These are phyloP conservation scores for Pterocles orientalis DNA, from an alignment of 2,113 vertebrate species.

Conservation along the genomic window DNA sequence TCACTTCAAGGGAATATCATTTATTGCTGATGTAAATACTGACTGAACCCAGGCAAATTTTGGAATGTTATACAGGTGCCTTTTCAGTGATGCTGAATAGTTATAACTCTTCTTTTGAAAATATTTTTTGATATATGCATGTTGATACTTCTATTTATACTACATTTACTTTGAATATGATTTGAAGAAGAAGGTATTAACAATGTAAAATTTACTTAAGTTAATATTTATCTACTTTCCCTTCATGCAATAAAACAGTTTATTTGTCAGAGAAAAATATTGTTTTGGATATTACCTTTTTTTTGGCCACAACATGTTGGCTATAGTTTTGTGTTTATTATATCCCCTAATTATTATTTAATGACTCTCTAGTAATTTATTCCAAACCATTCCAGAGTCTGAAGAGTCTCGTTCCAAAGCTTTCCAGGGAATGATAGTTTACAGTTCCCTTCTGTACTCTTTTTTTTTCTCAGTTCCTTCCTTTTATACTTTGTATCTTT, in stretches of 20 bases:
- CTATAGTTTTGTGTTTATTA: neutral
- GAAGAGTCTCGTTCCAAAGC: neutral
- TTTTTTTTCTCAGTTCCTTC: neutral
- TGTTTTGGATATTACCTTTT: neutral
- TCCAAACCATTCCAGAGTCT: neutral
- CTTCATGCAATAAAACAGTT: neutral
- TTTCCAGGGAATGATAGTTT: neutral
- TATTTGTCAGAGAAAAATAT: neutral
- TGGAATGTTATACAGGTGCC: neutral
- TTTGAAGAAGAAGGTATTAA: neutral
- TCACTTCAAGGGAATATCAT: neutral
- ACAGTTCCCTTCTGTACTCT: neutral
- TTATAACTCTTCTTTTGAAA: neutral
- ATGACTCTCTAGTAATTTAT: neutral
- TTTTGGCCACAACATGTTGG: neutral
- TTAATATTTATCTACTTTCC: neutral
- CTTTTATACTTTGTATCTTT: neutral
- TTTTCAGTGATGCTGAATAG: neutral
- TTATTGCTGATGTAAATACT: neutral
- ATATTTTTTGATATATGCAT: rapidly evolving
- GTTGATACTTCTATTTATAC: neutral
- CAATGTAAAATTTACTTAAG: neutral
- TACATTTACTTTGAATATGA: neutral
- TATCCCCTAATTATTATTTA: neutral
- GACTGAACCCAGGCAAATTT: neutral